Conservation (phyloP, 1,140 invertebrate genomes). For the Calliphora vicina region DNA sequence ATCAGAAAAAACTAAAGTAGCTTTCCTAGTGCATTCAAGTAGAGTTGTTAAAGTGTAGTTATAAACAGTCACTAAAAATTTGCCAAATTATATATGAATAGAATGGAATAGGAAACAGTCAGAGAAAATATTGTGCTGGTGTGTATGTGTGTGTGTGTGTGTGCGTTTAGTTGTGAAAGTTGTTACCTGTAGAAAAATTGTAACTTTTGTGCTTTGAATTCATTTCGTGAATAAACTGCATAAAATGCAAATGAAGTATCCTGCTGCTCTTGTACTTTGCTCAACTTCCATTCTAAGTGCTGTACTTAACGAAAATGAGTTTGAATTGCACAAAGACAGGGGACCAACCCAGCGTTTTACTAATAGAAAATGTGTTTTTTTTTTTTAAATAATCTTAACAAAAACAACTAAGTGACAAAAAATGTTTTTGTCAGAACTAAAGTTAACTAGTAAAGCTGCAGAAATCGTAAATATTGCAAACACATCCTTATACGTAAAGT, state of each 20-base stretch:
- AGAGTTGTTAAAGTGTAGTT: conserved; percentile 1
- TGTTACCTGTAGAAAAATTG: background rate
- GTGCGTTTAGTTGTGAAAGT: background rate
- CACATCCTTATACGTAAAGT: background rate
- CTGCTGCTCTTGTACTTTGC: background rate
- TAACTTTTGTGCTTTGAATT: background rate
- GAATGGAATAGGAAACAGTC: background rate
- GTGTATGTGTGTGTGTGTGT: no score
- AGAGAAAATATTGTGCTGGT: background rate
- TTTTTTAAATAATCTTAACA: no score
- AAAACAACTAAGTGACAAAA: background rate
- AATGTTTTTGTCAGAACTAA: background rate
- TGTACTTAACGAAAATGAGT: background rate
- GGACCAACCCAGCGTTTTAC: background rate
- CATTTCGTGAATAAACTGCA: background rate
- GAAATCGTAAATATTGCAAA: background rate
- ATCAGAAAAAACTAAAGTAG: background rate
- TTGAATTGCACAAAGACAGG: background rate
- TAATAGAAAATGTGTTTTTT: background rate
- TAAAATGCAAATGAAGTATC: background rate
- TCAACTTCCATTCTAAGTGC: background rate
- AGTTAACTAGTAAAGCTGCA: background rate
- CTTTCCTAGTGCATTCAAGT: background rate
- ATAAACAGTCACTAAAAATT: background rate
- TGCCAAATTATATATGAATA: background rate